These are phyloP conservation scores for Nomada hirtipes DNA, from an alignment of 2,888 invertebrate species.

Conservation along the genomic window DNA sequence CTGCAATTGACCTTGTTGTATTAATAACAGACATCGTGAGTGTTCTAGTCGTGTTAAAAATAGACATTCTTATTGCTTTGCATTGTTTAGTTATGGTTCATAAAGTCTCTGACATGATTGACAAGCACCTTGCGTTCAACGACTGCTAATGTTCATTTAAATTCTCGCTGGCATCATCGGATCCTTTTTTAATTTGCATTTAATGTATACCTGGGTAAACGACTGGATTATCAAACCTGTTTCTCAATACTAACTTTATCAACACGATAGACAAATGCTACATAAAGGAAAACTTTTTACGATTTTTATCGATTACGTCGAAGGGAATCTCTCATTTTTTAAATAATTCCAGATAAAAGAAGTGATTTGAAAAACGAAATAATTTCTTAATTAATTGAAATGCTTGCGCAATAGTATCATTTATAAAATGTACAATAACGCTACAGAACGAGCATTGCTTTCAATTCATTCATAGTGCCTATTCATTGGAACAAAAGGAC, in stretches of 20 bases:
- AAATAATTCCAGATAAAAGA: too few relatives aligned
- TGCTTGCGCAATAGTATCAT: too few relatives aligned
- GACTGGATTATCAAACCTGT: not conserved
- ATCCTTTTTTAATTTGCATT: constrained; percentile 4
- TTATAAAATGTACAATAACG: too few relatives aligned
- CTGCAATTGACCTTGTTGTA: not conserved
- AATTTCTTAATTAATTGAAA: too few relatives aligned
- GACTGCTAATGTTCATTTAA: not conserved
- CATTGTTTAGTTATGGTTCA: not conserved
- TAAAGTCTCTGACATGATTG: not conserved
- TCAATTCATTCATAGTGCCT: too few relatives aligned
- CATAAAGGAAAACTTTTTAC: not conserved
- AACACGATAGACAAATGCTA: not conserved
- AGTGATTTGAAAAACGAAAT: too few relatives aligned
- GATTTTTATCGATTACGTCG: not conserved
- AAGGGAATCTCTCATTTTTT: not conserved
- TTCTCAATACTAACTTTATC: not conserved
- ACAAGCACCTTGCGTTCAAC: constrained; percentile 19
- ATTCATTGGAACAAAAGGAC: too few relatives aligned
- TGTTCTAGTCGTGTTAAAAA: not conserved
- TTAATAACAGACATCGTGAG: not conserved
- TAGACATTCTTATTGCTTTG: not conserved
- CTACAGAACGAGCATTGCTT: too few relatives aligned
- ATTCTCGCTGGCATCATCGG: not conserved
- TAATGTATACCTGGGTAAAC: not conserved